phyloP scores from a whole-genome alignment of 2,888 invertebrate genomes.

The Patella pellucida region DNA sequence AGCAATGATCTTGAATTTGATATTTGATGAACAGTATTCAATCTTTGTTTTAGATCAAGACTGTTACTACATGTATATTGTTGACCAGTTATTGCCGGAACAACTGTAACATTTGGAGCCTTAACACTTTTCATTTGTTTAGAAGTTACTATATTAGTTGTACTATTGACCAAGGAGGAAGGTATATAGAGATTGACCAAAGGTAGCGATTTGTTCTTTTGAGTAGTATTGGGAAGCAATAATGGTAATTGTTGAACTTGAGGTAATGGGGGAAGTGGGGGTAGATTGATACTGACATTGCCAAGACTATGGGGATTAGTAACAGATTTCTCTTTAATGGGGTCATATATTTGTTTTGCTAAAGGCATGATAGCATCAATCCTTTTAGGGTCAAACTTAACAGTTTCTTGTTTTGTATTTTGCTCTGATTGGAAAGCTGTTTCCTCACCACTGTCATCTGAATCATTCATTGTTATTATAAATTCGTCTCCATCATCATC shows the following conservation, averaged over 20 bases:
- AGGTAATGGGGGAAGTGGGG: neutral
- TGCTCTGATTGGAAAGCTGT: neutral
- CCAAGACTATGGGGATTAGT: neutral
- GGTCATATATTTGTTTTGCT: neutral
- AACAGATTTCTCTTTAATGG: neutral
- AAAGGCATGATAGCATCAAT: neutral
- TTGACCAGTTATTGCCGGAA: neutral
- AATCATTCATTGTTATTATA: constrained; percentile 2
- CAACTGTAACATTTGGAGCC: neutral
- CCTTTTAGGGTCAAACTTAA: neutral
- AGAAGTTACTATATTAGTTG: neutral
- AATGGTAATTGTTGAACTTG: neutral
- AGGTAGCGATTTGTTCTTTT: neutral
- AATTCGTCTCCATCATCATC: neutral
- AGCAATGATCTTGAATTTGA: neutral
- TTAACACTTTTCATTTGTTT: neutral
- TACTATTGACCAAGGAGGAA: neutral
- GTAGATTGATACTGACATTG: neutral
- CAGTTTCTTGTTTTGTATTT: neutral
- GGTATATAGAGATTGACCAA: neutral
- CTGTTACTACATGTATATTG: neutral
- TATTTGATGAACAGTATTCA: neutral
- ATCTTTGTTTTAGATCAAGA: neutral
- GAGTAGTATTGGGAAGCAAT: neutral
- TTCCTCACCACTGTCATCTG: neutral